Base-by-base conservation (phyloP, 1,140 invertebrate genomes). In the Drosophila sulfurigaster region DNA sequence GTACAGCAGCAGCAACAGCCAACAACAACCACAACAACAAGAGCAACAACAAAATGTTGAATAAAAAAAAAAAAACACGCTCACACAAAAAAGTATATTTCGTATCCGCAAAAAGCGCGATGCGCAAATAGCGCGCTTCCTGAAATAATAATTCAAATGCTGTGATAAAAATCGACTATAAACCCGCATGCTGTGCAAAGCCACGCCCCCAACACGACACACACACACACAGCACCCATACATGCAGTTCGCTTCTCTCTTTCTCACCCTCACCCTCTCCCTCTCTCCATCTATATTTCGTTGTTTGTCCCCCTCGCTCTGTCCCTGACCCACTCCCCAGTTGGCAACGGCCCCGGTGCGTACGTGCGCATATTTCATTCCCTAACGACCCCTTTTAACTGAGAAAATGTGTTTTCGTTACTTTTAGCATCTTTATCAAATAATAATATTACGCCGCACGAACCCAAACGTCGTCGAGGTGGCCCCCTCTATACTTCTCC, bases 361-460 rank as follows among this genome's bases (percentile, higher is more conserved):
- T 91, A 91, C 89, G 89, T 91, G 89, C 89, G 85, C 89, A 91
- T 91, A 91, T 91, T 91, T 91, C 85, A 91, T 91, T 89, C 85
- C 82, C 89, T 91, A 91, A 91, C 89, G 89, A 91, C 89, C 89
- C 89, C 89, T 91, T 91, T 91, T 91, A 91, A 91, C 89, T 89
- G 85, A 91, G 80, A 91, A 91, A 91, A 91, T 91, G 89, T 91
- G 89, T 91, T 91, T 91, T 91, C 89, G 89, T 91, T 91, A 91
- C 89, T 91, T 91, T 91, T 91, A 91, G 89, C 89, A 91, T 91
- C 89, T 91, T 91, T 91, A 91, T 91, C 89, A 91, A 91, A 91
- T 91, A 91, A 91, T 91, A 91, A 91, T 91, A 91, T 91, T 91
- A 91, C 89, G 79, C 80, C 80, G 78, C 85, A 81, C 83, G 77